Percentiles rank a stretch among this genome's conserved stretches.
Evolutionary conservation across 2,797 vertebrate species (phyloP).

Genomic region (Neosilurus hyrtlii): DNA sequence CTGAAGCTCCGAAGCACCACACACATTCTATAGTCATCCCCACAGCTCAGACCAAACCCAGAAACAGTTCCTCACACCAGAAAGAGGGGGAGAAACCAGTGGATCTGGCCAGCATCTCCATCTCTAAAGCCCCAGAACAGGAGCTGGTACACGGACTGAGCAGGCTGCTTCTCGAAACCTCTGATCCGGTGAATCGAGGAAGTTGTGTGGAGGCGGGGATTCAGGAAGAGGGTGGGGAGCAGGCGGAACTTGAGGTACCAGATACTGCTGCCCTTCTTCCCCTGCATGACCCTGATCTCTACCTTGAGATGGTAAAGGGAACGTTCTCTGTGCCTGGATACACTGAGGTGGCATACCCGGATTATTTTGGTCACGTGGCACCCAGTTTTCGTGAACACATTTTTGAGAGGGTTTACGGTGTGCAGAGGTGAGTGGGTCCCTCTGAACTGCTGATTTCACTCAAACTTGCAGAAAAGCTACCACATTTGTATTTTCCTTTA

Average conservation of each 20-base stretch:
- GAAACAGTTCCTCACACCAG: conserved; percentile 55
- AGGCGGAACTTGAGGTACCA: conserved; percentile 75
- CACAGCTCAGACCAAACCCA: conserved; percentile 72
- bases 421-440: conserved; percentile 84
- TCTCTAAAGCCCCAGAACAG: conserved; percentile 74
- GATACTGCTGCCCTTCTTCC: conserved; percentile 79
- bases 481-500: neutral
- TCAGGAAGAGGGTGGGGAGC: conserved; percentile 83
- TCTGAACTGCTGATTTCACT: neutral
- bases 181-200: conserved; percentile 66
- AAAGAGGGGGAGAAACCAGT: conserved; percentile 63
- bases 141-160: conserved; percentile 81
- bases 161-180: conserved; percentile 74
- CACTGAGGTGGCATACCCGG: conserved; percentile 94
- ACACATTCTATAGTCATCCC: conserved; percentile 83
- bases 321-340: conserved; percentile 89
- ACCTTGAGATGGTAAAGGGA: conserved; percentile 89
- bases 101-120: conserved; percentile 67
- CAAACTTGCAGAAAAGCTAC: neutral
- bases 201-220: conserved; percentile 67
- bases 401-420: conserved; percentile 90
- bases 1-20: conserved; percentile 62
- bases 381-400: conserved; percentile 87
- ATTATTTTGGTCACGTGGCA: conserved; percentile 95
- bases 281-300: conserved; percentile 91